These are phyloP conservation scores for Gymnocephalus cernua DNA, from an alignment of 2,113 vertebrate species.

Conservation along the genomic window DNA sequence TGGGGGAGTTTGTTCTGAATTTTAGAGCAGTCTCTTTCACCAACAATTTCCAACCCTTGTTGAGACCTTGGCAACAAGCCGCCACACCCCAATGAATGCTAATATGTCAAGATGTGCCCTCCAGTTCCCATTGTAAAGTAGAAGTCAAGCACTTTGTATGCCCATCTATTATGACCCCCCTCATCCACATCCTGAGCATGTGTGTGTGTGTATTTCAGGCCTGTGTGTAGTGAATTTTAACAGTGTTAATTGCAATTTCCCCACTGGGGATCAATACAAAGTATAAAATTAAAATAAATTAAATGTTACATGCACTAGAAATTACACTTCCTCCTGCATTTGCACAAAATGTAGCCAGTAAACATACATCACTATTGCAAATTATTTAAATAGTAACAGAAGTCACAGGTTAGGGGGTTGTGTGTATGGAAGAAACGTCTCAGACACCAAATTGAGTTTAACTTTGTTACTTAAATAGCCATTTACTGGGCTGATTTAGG, in stretches of 20 bases:
- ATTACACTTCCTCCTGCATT: neutral
- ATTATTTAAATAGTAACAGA: neutral
- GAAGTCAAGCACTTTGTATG: neutral
- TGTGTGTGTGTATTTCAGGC: too few species aligned
- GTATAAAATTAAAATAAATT: too few species aligned
- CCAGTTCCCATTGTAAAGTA: neutral
- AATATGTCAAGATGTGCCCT: neutral
- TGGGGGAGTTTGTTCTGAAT: conserved; percentile 13
- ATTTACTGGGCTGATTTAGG: neutral
- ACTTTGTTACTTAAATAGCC: neutral
- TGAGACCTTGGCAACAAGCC: conserved; percentile 23
- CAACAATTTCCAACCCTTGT: neutral
- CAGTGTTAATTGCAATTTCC: too few species aligned
- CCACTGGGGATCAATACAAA: too few species aligned
- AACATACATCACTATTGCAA: neutral
- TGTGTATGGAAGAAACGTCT: neutral
- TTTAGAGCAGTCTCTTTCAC: neutral
- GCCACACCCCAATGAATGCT: neutral
- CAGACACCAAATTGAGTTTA: neutral
- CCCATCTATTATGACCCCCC: neutral
- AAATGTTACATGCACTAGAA: neutral
- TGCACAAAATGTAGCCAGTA: neutral
- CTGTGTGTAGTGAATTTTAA: too few species aligned
- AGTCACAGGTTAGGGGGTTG: neutral
- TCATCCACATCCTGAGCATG: neutral